Base-by-base conservation (phyloP, 53 echinoderm and acorn worm species). In the Pentamera pediparva region DNA sequence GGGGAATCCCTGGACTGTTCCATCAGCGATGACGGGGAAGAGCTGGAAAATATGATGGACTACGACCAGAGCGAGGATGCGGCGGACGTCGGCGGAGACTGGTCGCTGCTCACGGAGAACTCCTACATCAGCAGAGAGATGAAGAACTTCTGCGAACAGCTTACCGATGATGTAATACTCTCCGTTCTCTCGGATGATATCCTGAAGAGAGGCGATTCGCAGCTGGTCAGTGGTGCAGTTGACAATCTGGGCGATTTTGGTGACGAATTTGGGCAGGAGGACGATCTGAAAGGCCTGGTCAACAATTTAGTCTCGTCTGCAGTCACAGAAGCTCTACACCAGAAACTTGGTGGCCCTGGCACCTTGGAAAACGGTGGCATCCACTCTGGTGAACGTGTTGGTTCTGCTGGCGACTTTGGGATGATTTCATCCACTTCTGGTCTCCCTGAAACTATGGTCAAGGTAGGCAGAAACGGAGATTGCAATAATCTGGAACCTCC, bases 371-470 rank as follows among this genome's bases (percentile, higher is more conserved):
- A 75, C 9, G 62, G 45, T 29, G 81, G 81, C 58, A 59, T 36
- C 33, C 61, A 70, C 8, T 70, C 70, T n/a, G 70, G 70, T 5
- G 28, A 49, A 2, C 11, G 62, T 9, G 54, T 24, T 6, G 48
- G 49, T 35, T 86, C 82, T 19, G 43, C 88, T 47, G 90, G 81
- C n/a, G 94, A 89, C 12, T 94, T 78, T 73, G 90, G 94, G 32
- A 57, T 94, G 28, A 87, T 94, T 24, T 94, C 94, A 20, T 82
- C 93, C 1, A 69, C 79, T 45, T 92, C 93, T 6, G 81, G 81
- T 25, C 79, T 81, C 71, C 87, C 87, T 8, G 94, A 94, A 48
- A 83, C 90, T 50, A 88, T 87, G 37, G 92, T 92, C 41, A 74
- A 84, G 57, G 74, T 92, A 25, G 73, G 76, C 24, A 36, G 57